These are phyloP conservation scores for Leucoraja erinaceus DNA, from an alignment of 2,113 vertebrate genomes.

Conservation along the genomic window DNA sequence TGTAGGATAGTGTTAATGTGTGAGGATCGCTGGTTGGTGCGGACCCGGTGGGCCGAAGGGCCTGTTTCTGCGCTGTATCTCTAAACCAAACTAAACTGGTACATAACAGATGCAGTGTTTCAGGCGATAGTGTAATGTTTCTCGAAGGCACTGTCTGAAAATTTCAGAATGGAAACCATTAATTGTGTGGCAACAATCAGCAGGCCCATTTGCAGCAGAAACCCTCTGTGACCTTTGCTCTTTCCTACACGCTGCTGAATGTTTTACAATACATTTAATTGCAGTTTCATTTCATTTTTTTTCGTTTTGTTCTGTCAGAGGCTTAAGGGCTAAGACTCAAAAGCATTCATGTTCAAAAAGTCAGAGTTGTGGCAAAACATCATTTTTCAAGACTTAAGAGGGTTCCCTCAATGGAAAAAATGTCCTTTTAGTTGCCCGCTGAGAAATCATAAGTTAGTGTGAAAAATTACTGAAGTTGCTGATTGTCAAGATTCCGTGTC, in stretches of 20 bases:
- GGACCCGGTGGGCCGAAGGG: no score
- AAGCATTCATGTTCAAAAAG: not conserved
- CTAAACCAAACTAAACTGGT: not conserved
- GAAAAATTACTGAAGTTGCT: slow-evolving; percentile 27
- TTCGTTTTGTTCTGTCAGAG: not conserved
- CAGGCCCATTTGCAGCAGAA: not conserved
- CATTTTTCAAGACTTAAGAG: not conserved
- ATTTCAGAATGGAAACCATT: not conserved
- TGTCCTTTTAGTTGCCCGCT: not conserved
- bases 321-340: not conserved
- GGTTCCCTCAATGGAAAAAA: not conserved
- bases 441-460: slow-evolving; percentile 26
- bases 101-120: not conserved
- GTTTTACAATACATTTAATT: not conserved
- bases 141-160: not conserved
- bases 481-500: slow-evolving; percentile 6
- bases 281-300: not conserved
- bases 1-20: no score
- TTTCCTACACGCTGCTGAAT: not conserved
- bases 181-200: not conserved
- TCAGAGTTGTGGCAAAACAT: not conserved
- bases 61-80: no score
- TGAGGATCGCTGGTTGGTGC: no score
- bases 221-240: slow-evolving; percentile 1
- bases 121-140: not conserved